Conservation (phyloP, 2,888 invertebrate species). For the Cerceris rybyensis region DNA sequence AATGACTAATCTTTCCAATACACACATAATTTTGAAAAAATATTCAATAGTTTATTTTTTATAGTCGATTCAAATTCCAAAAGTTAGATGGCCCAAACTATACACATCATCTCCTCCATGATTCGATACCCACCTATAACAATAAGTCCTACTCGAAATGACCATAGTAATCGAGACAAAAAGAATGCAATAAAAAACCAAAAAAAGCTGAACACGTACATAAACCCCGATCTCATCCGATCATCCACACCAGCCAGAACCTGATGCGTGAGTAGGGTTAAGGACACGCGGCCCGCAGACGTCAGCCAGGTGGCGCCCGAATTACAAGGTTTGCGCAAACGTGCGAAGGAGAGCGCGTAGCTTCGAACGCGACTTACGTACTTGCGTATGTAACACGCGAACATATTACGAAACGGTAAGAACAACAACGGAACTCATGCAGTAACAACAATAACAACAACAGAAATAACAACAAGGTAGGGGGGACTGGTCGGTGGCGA, state of each 20-base stretch:
- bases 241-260: slow-evolving; percentile 1
- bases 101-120: too few species aligned
- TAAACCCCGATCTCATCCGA: not conserved
- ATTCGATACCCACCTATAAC: too few species aligned
- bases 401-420: slow-evolving; percentile 16
- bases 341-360: not conserved
- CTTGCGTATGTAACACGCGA: slow-evolving; percentile 27
- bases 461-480: slow-evolving; percentile 30
- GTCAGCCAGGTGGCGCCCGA: slow-evolving; percentile 68
- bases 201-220: not conserved
- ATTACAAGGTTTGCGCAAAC: slow-evolving; percentile 48
- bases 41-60: too few species aligned
- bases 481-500: slow-evolving; percentile 28
- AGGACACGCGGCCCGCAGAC: slow-evolving; percentile 47
- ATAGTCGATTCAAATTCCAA: too few species aligned
- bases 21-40: too few species aligned
- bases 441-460: slow-evolving; percentile 42
- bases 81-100: too few species aligned
- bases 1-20: too few species aligned
- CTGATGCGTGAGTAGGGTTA: slow-evolving; percentile 47
- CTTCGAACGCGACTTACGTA: not conserved
- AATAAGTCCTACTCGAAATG: too few species aligned
- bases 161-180: not conserved
- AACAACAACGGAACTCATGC: not conserved
- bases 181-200: not conserved